These are phyloP conservation scores for Paraplagusia blochii DNA, from an alignment of 2,113 vertebrate genomes.

Conservation along the genomic window DNA sequence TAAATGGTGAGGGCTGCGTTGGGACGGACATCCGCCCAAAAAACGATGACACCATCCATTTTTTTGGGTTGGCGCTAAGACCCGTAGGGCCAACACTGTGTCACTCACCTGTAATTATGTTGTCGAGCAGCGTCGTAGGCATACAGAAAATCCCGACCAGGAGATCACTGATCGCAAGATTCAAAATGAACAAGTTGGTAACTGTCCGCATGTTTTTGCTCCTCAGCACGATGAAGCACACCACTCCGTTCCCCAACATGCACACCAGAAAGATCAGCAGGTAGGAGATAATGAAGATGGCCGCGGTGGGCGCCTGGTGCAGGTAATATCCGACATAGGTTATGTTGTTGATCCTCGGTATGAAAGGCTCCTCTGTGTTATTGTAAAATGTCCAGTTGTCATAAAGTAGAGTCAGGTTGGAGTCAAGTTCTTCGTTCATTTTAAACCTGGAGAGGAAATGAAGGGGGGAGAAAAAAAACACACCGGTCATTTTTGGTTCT, in stretches of 20 bases:
- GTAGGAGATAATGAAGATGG: constrained; percentile 88
- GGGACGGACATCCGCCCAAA: too few species aligned
- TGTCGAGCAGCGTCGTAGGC: constrained; percentile 93
- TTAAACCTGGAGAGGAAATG: constrained; percentile 52
- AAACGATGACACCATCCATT: too few species aligned
- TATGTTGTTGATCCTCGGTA: constrained; percentile 72
- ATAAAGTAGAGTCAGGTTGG: constrained; percentile 66
- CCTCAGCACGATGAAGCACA: constrained; percentile 85
- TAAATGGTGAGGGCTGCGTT: too few species aligned
- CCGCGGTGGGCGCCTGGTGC: constrained; percentile 81
- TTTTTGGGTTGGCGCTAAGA: too few species aligned
- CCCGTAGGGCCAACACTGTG: not conserved
- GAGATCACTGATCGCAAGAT: constrained; percentile 89
- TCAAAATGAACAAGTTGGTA: constrained; percentile 92
- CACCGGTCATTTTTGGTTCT: not conserved
- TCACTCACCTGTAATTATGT: constrained; percentile 88
- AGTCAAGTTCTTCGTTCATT: constrained; percentile 65
- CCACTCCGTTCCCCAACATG: constrained; percentile 86
- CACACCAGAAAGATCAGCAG: constrained; percentile 92
- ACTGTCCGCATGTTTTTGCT: constrained; percentile 88
- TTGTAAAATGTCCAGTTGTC: constrained; percentile 69
- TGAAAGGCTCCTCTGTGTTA: constrained; percentile 37
- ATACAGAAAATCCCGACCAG: constrained; percentile 96
- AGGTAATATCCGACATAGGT: constrained; percentile 90
- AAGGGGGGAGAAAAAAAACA: not conserved